Conservation (phyloP, 1,140 invertebrate genomes). For the Riptortus pedestris region DNA sequence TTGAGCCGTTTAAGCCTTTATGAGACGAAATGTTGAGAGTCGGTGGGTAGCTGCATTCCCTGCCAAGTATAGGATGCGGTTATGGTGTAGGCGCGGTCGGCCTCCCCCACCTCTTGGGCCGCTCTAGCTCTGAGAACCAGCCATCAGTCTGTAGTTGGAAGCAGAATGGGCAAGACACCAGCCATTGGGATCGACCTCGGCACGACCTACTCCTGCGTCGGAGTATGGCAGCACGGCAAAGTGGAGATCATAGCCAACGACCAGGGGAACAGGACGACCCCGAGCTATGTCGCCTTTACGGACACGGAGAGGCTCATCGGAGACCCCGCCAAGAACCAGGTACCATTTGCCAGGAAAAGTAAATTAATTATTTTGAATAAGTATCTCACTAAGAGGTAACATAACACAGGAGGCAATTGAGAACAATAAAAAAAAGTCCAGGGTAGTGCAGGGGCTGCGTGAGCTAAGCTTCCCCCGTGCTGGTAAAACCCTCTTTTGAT, state of each 20-base stretch:
- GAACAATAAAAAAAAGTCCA: too few relatives aligned
- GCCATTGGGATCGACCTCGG: slow-evolving; percentile 84
- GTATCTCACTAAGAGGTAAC: too few relatives aligned
- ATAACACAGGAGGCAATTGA: too few relatives aligned
- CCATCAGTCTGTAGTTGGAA: background rate
- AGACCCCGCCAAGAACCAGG: slow-evolving; percentile 41
- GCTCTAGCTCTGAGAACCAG: background rate
- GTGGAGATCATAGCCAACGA: slow-evolving; percentile 90
- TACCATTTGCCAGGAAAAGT: too few relatives aligned
- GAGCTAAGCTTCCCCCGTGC: too few relatives aligned
- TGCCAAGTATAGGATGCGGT: background rate
- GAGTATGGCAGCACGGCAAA: slow-evolving; percentile 72
- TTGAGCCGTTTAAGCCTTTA: too few relatives aligned
- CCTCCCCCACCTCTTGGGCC: background rate
- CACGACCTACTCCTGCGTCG: slow-evolving; percentile 77
- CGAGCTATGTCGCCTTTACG: slow-evolving; percentile 80
- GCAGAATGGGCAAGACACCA: slow-evolving; percentile 34
- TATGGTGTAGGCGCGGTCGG: background rate
- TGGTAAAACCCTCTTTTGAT: too few relatives aligned
- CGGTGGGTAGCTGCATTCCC: too few relatives aligned
- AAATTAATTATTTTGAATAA: too few relatives aligned
- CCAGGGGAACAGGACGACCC: slow-evolving; percentile 85
- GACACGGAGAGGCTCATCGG: slow-evolving; percentile 67
- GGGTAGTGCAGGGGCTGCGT: too few relatives aligned
- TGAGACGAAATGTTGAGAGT: too few relatives aligned